These are phyloP conservation scores for Sebastes itinus DNA, from an alignment of 2,797 vertebrate genomes.

Conservation along the genomic window DNA sequence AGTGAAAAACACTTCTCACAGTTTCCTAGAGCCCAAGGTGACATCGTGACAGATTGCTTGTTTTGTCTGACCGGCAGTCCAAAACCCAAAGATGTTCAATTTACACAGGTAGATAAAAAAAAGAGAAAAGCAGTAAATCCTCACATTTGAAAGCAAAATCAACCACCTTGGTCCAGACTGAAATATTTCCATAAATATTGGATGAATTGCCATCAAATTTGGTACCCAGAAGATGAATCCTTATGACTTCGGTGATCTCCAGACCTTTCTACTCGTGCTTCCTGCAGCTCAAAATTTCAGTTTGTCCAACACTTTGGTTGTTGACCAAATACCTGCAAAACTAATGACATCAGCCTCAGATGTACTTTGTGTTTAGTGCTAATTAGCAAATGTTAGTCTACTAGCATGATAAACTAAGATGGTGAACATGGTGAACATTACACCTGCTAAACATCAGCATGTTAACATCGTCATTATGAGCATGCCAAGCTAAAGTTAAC, in stretches of 20 bases:
- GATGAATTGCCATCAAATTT: constrained; percentile 1
- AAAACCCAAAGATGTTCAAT: neutral
- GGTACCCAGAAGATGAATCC: neutral
- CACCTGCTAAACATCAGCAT: neutral
- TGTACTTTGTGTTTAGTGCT: neutral
- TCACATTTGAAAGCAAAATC: neutral
- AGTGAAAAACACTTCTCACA: neutral
- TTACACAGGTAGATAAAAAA: neutral
- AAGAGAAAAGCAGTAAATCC: neutral
- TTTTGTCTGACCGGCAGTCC: neutral
- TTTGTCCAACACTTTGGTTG: neutral
- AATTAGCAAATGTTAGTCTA: neutral
- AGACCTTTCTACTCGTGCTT: neutral
- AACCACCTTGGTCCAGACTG: neutral
- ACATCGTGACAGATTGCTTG: neutral
- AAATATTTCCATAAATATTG: constrained; percentile 22
- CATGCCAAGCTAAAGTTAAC: too few relatives aligned
- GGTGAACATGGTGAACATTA: neutral
- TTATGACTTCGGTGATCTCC: neutral
- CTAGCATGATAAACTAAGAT: neutral
- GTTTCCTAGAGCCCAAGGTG: neutral
- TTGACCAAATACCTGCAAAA: neutral
- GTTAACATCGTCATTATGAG: neutral
- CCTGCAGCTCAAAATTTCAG: neutral
- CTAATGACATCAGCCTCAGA: neutral